These are phyloP conservation scores for Diplodus puntazzo DNA, from an alignment of 2,797 vertebrate species.

Conservation along the genomic window DNA sequence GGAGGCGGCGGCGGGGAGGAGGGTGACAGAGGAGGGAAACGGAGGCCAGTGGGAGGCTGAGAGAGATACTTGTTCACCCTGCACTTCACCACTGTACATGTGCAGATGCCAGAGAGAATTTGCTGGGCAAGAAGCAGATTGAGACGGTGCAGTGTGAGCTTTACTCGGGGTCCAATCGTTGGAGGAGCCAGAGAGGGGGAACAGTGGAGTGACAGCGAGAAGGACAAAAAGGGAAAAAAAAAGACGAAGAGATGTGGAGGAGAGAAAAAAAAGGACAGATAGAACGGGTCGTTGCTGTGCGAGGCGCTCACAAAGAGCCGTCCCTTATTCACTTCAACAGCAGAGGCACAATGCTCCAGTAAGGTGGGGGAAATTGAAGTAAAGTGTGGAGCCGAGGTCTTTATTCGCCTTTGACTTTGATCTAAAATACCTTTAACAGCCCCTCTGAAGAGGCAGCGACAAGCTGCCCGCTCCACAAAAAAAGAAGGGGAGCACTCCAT, in stretches of 20 bases:
- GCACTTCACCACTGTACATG: neutral
- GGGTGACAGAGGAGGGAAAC: neutral
- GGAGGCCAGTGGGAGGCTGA: neutral
- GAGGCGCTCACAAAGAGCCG: constrained; percentile 61
- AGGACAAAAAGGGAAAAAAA: neutral
- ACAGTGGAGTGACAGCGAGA: constrained; percentile 35
- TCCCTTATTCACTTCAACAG: constrained; percentile 67
- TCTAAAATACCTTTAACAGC: constrained; percentile 76
- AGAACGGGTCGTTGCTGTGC: constrained; percentile 47
- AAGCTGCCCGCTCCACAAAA: constrained; percentile 29
- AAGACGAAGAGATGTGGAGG: constrained; percentile 13
- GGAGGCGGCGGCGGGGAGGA: neutral
- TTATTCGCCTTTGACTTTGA: constrained; percentile 78
- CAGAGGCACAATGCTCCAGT: constrained; percentile 62
- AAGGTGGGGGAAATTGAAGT: constrained; percentile 71
- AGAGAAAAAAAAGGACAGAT: neutral
- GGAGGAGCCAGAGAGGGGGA: constrained; percentile 29
- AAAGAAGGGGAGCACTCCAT: constrained; percentile 32
- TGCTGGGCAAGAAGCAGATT: neutral
- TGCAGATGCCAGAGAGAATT: constrained; percentile 7
- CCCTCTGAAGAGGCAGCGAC: constrained; percentile 52
- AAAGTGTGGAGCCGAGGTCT: constrained; percentile 72
- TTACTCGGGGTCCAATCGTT: constrained; percentile 48
- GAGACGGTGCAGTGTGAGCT: constrained; percentile 31
- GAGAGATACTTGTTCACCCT: constrained; percentile 10